Base-by-base conservation (phyloP, 2,113 vertebrate species). In the Phrynocephalus versicolor region DNA sequence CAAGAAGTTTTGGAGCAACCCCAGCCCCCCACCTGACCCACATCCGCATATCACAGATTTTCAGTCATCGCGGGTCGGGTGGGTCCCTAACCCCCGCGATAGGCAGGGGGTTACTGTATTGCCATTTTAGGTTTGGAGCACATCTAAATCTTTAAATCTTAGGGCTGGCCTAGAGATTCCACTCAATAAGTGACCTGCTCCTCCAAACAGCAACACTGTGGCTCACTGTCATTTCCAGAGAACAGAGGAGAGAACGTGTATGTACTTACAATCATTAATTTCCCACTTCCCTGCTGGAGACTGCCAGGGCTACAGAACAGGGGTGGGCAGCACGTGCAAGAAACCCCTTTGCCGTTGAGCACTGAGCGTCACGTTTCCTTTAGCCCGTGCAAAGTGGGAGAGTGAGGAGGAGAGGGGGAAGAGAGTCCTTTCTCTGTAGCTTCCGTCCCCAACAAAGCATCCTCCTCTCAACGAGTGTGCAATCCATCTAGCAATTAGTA, bases 401-500 rank as follows among this genome's bases (percentile, higher is more conserved):
- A 62, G 60, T 62, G 2, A 51, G 45, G 10, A 51, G 45, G 16
- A 19, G 58, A 19, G 60, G 14, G 60, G 16, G 6, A 21, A 25
- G 18, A 62, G 19, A 23, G 60, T 21, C 19, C n/a, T 35, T 87
- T 21, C 77, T 30, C 60, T 77, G 41, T 57, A 45, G 0, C 1
- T 14, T 14, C 8, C 39, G 75, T 86, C 72, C 0, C 0, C 72
- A 64, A 79, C 1, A 33, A 55, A 0, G 23, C 21, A 0, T 2
- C 41, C 19, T 57, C 76, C 7, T 37, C 73, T 39, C 1, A 57
- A 72, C 83, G 82, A 77, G 39, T 0, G 39, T 0, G 0, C 77
- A 6, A 88, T n/a, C 30, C 2, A 2, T 84, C 89, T 27, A 1
- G 3, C 75, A 88, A 86, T 70, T 83, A 82, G 55, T 35, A 83